Conservation (phyloP, 2,113 vertebrate species). For the Hippopotamus amphibius region DNA sequence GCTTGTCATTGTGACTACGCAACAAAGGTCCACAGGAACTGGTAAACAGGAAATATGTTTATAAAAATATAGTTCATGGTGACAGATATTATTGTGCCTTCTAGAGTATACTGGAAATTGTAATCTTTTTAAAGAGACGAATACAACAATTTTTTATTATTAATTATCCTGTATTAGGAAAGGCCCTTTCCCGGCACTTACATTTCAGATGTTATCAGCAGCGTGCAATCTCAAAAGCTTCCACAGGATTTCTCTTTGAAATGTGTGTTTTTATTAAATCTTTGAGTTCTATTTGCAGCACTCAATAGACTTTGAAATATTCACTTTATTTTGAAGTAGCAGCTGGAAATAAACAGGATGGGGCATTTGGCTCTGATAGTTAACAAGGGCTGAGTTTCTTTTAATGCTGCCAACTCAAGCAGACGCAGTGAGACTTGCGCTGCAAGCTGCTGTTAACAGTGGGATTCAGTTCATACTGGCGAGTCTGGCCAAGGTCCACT, state of each 20-base stretch:
- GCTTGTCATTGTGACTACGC: neutral
- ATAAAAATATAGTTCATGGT: conserved; percentile 11
- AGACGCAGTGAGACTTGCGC: neutral
- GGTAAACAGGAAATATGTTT: conserved; percentile 41
- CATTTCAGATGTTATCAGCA: neutral
- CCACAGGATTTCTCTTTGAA: neutral
- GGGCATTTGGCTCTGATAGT: conserved; percentile 8
- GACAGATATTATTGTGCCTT: neutral
- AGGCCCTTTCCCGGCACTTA: neutral
- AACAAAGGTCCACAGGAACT: neutral
- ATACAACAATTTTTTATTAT: neutral
- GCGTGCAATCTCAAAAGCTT: neutral
- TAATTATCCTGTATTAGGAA: neutral
- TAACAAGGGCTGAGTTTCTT: conserved; percentile 35
- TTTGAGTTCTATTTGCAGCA: neutral
- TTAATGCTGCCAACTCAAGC: conserved; percentile 61
- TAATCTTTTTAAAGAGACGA: conserved; percentile 32
- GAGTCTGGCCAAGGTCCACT: neutral
- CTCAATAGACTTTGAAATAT: conserved; percentile 1
- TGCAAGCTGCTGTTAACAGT: conserved; percentile 34
- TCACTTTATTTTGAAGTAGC: conserved; percentile 65
- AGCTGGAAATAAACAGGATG: neutral
- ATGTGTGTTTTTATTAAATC: neutral
- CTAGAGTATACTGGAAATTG: conserved; percentile 8
- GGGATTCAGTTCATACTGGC: neutral